Evolutionary conservation across 1,140 invertebrate genomes (phyloP).

Genomic region (Bombus affinis): DNA sequence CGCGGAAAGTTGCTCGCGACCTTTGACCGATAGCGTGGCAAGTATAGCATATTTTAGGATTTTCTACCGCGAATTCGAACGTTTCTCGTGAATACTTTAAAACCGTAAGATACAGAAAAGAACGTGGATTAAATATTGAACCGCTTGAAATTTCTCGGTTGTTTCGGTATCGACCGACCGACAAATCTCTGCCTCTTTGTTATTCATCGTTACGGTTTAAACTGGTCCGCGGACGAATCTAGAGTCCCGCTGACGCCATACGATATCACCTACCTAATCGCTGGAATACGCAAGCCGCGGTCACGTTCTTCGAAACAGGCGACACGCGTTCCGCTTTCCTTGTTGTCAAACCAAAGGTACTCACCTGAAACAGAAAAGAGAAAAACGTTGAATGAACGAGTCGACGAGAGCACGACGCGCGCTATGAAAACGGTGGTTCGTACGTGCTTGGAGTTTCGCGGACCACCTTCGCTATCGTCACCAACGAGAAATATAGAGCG

Average conservation of each 20-base stretch:
- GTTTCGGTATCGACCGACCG: slow-evolving; percentile 71
- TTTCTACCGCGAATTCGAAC: slow-evolving; percentile 66
- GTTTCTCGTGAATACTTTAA: slow-evolving; percentile 65
- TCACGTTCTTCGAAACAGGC: neutral
- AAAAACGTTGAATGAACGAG: neutral
- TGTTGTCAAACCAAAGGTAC: neutral
- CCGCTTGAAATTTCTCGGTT: slow-evolving; percentile 75
- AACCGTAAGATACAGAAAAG: slow-evolving; percentile 65
- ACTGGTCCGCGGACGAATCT: neutral
- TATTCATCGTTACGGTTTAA: slow-evolving; percentile 55
- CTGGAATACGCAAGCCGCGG: neutral
- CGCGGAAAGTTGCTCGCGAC: slow-evolving; percentile 67
- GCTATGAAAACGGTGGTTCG: too few species aligned
- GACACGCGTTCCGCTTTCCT: neutral
- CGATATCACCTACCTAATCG: slow-evolving; percentile 46
- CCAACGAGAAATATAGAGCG: slow-evolving; percentile 30
- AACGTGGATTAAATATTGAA: slow-evolving; percentile 78
- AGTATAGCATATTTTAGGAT: slow-evolving; percentile 81
- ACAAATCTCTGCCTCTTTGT: slow-evolving; percentile 51
- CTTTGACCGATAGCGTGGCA: slow-evolving; percentile 74
- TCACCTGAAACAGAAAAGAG: slow-evolving; percentile 64
- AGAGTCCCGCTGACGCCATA: too few species aligned
- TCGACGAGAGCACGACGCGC: too few species aligned
- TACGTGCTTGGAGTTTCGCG: too few species aligned
- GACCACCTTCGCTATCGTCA: slow-evolving; percentile 23